phyloP scores from a whole-genome alignment of 2,888 invertebrate genomes.

The Scaeva pyrastri region DNA sequence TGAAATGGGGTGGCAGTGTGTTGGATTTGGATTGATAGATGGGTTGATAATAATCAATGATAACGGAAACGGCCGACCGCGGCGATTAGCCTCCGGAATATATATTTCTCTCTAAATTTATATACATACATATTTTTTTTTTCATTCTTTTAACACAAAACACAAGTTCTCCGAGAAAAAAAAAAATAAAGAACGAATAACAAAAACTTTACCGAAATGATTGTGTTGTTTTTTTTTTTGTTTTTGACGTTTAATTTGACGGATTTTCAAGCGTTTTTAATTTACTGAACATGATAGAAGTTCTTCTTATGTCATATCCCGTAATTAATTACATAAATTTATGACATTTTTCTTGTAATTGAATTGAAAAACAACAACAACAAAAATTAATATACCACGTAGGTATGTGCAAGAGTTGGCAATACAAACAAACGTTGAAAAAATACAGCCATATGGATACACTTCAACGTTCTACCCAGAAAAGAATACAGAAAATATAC shows the following conservation, averaged over 20 bases:
- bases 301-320: slow-evolving; percentile 32
- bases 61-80: slow-evolving; percentile 70
- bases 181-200: not conserved
- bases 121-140: slow-evolving; percentile 1
- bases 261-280: not conserved
- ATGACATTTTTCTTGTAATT: slow-evolving; percentile 38
- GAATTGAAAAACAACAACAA: no score
- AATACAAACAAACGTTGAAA: slow-evolving; percentile 5
- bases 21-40: slow-evolving; percentile 57
- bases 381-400: slow-evolving; percentile 56
- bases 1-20: slow-evolving; percentile 71
- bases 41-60: slow-evolving; percentile 69
- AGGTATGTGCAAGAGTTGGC: slow-evolving; percentile 40
- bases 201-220: slow-evolving; percentile 31
- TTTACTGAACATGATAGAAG: not conserved
- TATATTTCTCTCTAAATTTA: slow-evolving; percentile 2
- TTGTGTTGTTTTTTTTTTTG: slow-evolving; percentile 25
- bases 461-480: slow-evolving; percentile 25
- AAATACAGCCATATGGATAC: slow-evolving; percentile 39
- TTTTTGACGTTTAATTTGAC: slow-evolving; percentile 8
- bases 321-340: slow-evolving; percentile 25
- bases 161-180: not conserved
- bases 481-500: slow-evolving; percentile 32
- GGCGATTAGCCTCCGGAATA: slow-evolving; percentile 67
- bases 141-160: slow-evolving; percentile 22